These are phyloP conservation scores for Terebella lapidaria DNA, from an alignment of 2,888 invertebrate species.

Conservation along the genomic window DNA sequence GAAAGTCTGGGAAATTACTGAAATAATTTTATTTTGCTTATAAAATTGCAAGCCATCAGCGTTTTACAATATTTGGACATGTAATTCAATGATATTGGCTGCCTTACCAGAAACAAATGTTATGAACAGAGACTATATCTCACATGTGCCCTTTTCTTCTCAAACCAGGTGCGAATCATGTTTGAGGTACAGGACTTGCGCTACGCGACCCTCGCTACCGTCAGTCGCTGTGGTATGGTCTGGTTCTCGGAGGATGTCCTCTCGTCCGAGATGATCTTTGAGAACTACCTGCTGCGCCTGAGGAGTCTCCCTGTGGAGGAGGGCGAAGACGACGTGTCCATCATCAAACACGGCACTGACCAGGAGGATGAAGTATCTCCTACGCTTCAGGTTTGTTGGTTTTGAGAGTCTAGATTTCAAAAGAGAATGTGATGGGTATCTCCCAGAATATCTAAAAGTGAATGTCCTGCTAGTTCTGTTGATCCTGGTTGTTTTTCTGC, in stretches of 20 bases:
- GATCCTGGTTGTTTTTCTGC: no score
- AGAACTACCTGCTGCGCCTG: constrained; percentile 84
- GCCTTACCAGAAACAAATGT: not conserved
- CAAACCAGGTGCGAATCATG: constrained; percentile 54
- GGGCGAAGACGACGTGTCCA: constrained; percentile 43
- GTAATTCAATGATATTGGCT: not conserved
- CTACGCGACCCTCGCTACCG: constrained; percentile 96
- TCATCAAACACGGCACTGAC: no score
- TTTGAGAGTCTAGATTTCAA: not conserved
- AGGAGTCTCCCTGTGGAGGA: constrained; percentile 59
- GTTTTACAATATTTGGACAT: no score
- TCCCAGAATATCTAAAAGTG: no score
- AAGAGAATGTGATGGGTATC: no score
- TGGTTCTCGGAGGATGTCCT: constrained; percentile 99
- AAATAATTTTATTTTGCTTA: no score
- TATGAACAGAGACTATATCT: not conserved
- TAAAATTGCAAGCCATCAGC: no score
- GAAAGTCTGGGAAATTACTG: no score
- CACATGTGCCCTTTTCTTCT: not conserved
- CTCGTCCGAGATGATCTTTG: constrained; percentile 97
- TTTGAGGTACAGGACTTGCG: constrained; percentile 87
- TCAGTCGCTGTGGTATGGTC: constrained; percentile 99
- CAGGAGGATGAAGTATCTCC: constrained; percentile 45
- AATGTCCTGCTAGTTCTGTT: no score
- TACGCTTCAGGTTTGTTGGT: constrained; percentile 56